These are phyloP conservation scores for Xanthorhoe designata DNA, from an alignment of 2,888 invertebrate genomes.

Conservation along the genomic window DNA sequence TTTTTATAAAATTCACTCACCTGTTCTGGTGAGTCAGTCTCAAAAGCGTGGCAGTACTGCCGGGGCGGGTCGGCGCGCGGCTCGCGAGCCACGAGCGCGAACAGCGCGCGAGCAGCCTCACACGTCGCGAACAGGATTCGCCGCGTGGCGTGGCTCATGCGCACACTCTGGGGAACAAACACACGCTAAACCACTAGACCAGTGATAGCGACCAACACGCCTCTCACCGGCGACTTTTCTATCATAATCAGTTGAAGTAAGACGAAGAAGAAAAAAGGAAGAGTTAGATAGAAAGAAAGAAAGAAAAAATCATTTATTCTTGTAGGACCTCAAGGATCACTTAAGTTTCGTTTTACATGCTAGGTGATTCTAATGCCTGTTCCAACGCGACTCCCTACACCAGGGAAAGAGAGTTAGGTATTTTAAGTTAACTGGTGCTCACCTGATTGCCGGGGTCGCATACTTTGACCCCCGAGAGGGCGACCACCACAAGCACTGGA, in stretches of 20 bases:
- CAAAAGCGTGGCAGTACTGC: constrained; percentile 94
- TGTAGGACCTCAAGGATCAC: too few species aligned
- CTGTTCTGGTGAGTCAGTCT: constrained; percentile 91
- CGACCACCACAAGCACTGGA: constrained; percentile 90
- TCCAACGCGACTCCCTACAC: too few species aligned
- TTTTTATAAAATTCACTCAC: constrained; percentile 63
- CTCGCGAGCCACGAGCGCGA: constrained; percentile 89
- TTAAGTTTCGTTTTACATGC: too few species aligned
- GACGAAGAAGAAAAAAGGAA: too few species aligned
- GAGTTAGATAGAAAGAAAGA: too few species aligned
- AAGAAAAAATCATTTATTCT: too few species aligned
- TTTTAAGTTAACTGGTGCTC: constrained; percentile 43
- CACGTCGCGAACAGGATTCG: constrained; percentile 95
- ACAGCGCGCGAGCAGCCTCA: constrained; percentile 91
- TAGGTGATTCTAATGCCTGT: too few species aligned
- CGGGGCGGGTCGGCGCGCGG: constrained; percentile 86
- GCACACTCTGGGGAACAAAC: constrained; percentile 88
- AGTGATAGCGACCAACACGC: too few species aligned
- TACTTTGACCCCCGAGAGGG: constrained; percentile 92
- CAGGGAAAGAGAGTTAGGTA: too few species aligned
- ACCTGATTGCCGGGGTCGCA: constrained; percentile 94
- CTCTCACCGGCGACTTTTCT: too few species aligned
- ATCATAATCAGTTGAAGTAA: too few species aligned
- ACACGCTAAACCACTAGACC: background rate
- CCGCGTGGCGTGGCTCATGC: constrained; percentile 93